These are phyloP conservation scores for Serilophus lunatus DNA, from an alignment of 2,113 vertebrate species.

Conservation along the genomic window DNA sequence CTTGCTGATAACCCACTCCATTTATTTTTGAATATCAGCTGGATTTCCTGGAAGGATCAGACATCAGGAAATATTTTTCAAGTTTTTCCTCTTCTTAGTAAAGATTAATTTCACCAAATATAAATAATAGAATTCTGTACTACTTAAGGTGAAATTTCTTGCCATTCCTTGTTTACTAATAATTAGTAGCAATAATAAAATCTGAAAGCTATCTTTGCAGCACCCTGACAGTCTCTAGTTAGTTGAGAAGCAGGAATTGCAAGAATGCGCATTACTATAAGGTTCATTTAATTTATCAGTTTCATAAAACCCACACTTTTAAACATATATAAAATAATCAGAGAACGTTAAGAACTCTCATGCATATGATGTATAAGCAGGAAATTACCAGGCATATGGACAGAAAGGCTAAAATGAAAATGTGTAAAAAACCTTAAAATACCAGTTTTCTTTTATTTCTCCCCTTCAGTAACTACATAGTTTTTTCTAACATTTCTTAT, in stretches of 20 bases:
- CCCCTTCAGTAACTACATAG: neutral
- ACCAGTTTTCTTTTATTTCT: neutral
- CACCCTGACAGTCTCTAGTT: neutral
- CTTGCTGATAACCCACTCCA: neutral
- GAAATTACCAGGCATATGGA: neutral
- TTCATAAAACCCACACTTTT: accelerated
- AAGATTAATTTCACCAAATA: neutral
- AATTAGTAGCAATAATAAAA: neutral
- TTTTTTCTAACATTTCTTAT: neutral
- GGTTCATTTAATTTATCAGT: neutral
- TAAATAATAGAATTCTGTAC: neutral
- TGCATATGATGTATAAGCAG: neutral
- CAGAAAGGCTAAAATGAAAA: neutral
- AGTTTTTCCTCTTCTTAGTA: neutral
- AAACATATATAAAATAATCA: neutral
- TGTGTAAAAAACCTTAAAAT: neutral
- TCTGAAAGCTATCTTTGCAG: neutral
- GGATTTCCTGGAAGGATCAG: neutral
- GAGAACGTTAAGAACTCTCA: neutral
- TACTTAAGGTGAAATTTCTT: neutral
- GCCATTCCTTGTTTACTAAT: neutral
- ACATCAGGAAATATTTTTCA: neutral
- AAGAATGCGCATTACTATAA: neutral
- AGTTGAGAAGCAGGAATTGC: neutral
- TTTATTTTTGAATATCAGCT: neutral